These are phyloP conservation scores for Laspeyria flexula DNA, from an alignment of 2,888 invertebrate species.

Conservation along the genomic window DNA sequence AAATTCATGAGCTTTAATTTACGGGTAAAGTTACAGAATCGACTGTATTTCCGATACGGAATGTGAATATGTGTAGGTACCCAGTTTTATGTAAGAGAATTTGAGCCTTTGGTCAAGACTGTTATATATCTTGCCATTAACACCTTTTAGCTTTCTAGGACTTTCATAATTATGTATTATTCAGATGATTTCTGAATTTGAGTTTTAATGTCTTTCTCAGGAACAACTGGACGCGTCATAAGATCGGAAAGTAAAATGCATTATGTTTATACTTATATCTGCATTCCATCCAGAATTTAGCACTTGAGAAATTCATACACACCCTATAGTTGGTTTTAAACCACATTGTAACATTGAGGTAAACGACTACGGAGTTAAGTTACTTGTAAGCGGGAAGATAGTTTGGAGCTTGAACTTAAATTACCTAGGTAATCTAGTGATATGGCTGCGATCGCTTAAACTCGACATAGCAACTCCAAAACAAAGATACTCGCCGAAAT, in stretches of 20 bases:
- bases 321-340: slow-evolving; percentile 12
- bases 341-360: slow-evolving; percentile 30
- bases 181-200: too few species aligned
- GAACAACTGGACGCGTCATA: background rate
- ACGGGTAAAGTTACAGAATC: too few species aligned
- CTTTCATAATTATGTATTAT: too few species aligned
- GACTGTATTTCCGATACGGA: too few species aligned
- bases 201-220: too few species aligned
- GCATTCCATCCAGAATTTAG: slow-evolving; percentile 16
- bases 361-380: slow-evolving; percentile 37
- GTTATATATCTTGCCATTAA: too few species aligned
- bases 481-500: slow-evolving; percentile 21
- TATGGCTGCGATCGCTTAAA: slow-evolving; percentile 68
- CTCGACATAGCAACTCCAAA: slow-evolving; percentile 53
- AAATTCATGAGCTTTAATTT: too few species aligned
- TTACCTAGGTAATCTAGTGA: slow-evolving; percentile 64
- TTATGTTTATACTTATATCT: slow-evolving; percentile 20
- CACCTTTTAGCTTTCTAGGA: too few species aligned
- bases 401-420: slow-evolving; percentile 54
- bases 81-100: too few species aligned
- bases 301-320: slow-evolving; percentile 21
- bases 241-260: background rate
- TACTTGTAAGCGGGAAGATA: slow-evolving; percentile 46
- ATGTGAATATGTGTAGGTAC: too few species aligned
- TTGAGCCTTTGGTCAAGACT: too few species aligned